Evolutionary conservation across 2,797 vertebrate genomes (phyloP).

Genomic region (Sebastes hubbsi): DNA sequence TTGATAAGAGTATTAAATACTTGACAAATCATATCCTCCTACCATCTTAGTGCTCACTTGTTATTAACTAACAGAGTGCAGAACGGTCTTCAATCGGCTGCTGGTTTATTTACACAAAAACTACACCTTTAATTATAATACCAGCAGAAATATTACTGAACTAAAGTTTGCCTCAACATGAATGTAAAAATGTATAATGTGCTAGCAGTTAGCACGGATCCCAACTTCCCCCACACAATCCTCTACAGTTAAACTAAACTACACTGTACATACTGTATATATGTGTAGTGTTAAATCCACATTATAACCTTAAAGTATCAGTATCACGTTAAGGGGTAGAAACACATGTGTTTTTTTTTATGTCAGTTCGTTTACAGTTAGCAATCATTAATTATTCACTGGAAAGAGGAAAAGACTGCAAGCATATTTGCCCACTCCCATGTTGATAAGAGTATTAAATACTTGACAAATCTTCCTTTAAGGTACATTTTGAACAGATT

Average conservation of each 20-base stretch:
- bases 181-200: too few species aligned
- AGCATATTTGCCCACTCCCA: too few species aligned
- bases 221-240: neutral
- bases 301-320: accelerated
- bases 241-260: neutral
- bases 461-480: too few species aligned
- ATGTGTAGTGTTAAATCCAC: neutral
- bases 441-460: too few species aligned
- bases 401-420: too few species aligned
- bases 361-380: neutral
- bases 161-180: neutral
- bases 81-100: neutral
- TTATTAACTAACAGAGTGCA: neutral
- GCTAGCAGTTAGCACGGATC: neutral
- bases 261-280: neutral
- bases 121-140: neutral
- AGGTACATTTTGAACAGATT: too few species aligned
- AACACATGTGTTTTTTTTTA: neutral
- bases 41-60: neutral
- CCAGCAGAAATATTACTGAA: neutral
- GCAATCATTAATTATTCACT: neutral
- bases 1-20: too few species aligned
- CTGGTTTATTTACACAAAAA: neutral
- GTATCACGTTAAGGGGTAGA: accelerated
- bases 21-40: too few species aligned